Evolutionary conservation across 2,797 vertebrate genomes (phyloP), one percentile per base, ranked within the genome.

Genomic region (Eremophila alpestris): DNA sequence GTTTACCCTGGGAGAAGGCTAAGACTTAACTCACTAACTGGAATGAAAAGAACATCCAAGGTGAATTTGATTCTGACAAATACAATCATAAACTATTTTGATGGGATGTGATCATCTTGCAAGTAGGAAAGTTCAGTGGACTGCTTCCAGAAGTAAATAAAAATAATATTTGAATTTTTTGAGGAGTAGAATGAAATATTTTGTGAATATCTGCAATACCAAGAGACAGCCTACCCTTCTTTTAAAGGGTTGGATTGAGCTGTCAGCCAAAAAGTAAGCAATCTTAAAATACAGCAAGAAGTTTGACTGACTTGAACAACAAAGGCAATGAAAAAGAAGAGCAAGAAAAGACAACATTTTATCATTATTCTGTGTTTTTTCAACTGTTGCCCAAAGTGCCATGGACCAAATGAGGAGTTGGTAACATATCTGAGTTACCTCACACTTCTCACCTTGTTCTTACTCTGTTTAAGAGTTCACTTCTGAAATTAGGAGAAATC

Each of bases 21-120:
- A 80, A 74, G 46, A 60, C 24, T 13, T 43, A 71, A 14, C 26
- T 71, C 54, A 56, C 46, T 59, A 45, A 16, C 49, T 71, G 49
- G 16, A 60, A 81, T 46, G 34, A 63, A 81, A 60, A 85, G 36
- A 13, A 68, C 22, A 62, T 73, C 59, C 59, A 65, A 79, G 24
- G 13, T 65, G 73, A 92, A 45, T 83, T 77, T 83, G 65, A 68
- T 78, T 78, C 54, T 68, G 40, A 71, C 19, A 71, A 87, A 90
- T 38, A 17, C 13, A 81, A 41, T 64, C 15, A 64, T 56, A 68
- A 78, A 24, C 49, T 60, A 18, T 55, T 86, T 83, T 68, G 54
- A 64, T 59, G 69, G 23, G 19, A 68, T 74, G 30, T 36, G 22
- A 74, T 80, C 48, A n/a, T 45, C 45, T 63, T 45, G 40, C 23